phyloP scores from a whole-genome alignment of 2,888 invertebrate genomes.

The Epinotia nisella region DNA sequence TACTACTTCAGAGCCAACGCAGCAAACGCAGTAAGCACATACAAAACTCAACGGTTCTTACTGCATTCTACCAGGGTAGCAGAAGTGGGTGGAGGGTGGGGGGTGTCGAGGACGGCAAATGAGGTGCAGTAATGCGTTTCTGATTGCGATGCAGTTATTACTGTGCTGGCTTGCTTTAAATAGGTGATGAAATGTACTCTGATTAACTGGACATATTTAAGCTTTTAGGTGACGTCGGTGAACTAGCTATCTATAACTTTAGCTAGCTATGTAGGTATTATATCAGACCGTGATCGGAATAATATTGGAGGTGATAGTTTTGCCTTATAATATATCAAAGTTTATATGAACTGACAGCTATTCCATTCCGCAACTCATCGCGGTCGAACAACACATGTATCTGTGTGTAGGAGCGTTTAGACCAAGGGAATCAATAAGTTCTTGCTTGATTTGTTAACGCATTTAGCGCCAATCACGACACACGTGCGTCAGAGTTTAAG shows the following conservation, averaged over 20 bases:
- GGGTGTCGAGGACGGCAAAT: slow-evolving; percentile 43
- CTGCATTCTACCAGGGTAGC: neutral
- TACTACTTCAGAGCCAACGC: neutral
- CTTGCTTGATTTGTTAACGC: no score
- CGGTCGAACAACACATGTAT: no score
- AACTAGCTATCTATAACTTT: neutral
- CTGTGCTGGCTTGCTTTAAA: slow-evolving; percentile 32
- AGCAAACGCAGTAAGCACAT: neutral
- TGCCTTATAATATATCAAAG: no score
- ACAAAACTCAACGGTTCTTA: neutral
- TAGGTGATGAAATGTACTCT: slow-evolving; percentile 36
- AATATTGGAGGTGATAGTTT: no score
- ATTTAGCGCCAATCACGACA: no score
- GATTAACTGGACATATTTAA: slow-evolving; percentile 29
- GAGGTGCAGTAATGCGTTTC: slow-evolving; percentile 55
- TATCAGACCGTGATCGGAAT: no score
- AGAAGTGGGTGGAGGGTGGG: neutral
- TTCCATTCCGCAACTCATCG: no score
- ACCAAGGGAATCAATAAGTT: no score
- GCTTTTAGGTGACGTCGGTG: neutral
- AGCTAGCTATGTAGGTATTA: no score
- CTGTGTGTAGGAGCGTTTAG: no score
- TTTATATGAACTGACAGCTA: no score
- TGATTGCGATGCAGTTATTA: slow-evolving; percentile 47
- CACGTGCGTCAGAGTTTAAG: no score